Evolutionary conservation across 2,888 invertebrate genomes (phyloP), one percentile per base, ranked within the genome.

Genomic region (Clanis bilineata): DNA sequence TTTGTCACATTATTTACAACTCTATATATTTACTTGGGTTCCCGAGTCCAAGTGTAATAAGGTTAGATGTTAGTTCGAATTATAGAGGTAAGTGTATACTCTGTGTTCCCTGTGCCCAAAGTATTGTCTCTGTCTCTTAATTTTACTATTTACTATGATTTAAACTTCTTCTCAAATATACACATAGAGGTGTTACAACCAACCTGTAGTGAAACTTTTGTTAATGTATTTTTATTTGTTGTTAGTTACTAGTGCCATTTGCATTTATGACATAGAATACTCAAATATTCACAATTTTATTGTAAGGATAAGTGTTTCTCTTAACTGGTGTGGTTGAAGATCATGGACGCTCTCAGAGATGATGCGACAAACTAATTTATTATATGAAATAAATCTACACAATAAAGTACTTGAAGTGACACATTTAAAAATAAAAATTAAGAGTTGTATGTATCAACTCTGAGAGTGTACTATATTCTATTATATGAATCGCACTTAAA

Each of bases 281-380:
- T 58, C 58, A 7, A 38, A 47, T 58, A 58, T 38, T 58, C 47
- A 51, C 28, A 58, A 51, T 51, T 44, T 39, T 39, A 51, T 32
- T 32, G 6, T 51, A 51, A 47, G 55, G 18, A 22, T 45, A 58
- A 57, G 57, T 44, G 57, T 25, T 39, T 25, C 15, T 41, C 36
- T 23, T 58, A 39, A 36, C 38, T 18, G 25, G 58, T 39, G 28
- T 57, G 38, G 10, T 32, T 28, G 18, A 51, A 32, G 10, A 32
- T 23, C 10, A 23, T 28, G 10, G 28, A 32, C 32, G 32, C 51
- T 51, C 15, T 28, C 15, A 28, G 51, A 51, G 51, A 9, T 32
- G 9, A 32, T 15, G 1, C 28, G 28, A 18, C 23, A 22, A 23
- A n/a, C 22, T 56, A 3, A 22, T 36, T 15, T n/a, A 18, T 18